Percentiles rank a stretch among this genome's conserved stretches.
phyloP scores from a whole-genome alignment of 2,113 vertebrate species.

The Myotis davidii region DNA sequence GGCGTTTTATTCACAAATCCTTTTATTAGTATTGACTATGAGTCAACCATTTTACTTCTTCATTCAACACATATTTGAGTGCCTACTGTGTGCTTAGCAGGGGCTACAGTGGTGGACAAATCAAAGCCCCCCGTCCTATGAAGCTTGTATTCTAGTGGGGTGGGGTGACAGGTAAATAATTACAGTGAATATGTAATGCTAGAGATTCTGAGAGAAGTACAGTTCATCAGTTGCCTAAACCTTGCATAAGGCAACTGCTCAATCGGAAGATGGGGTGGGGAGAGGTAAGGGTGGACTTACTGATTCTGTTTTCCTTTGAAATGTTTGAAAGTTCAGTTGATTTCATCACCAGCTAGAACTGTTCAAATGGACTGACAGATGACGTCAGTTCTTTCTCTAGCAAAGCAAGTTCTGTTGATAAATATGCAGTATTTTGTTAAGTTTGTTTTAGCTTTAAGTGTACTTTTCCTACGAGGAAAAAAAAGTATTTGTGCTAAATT shows the following conservation, averaged over 20 bases:
- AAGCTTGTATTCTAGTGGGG: neutral
- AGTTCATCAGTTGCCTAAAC: neutral
- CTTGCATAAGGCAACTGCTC: neutral
- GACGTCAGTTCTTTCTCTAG: neutral
- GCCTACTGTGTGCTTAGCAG: neutral
- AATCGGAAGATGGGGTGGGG: neutral
- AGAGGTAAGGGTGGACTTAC: neutral
- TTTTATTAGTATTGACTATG: neutral
- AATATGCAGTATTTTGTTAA: neutral
- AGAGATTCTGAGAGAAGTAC: neutral
- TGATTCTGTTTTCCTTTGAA: conserved; percentile 7
- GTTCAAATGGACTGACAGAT: neutral
- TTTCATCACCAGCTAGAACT: neutral
- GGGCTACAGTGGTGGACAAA: rapidly evolving
- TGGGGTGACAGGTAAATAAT: neutral
- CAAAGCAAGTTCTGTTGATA: neutral
- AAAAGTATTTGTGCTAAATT: neutral
- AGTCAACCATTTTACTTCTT: neutral
- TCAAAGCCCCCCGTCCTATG: neutral
- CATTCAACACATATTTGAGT: neutral
- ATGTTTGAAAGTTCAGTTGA: neutral
- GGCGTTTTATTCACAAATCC: neutral
- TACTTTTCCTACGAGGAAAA: neutral
- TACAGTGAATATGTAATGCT: neutral
- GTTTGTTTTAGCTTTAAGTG: conserved; percentile 3